Evolutionary conservation across 2,113 vertebrate species (phyloP).

Genomic region (Malaclemys terrapin): DNA sequence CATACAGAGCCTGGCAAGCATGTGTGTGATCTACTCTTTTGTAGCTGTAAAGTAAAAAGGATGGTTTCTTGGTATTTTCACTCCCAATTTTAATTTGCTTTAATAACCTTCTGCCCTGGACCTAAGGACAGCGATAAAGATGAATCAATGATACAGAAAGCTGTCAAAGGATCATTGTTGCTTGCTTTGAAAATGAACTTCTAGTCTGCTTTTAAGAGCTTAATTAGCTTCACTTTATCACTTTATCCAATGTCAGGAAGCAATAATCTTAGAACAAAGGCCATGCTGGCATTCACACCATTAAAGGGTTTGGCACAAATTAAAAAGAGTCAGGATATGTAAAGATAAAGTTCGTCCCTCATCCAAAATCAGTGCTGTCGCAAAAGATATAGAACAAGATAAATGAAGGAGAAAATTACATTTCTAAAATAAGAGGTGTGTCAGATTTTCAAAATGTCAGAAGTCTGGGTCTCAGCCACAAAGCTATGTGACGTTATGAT

Average conservation of each 20-base stretch:
- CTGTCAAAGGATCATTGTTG: constrained; percentile 14
- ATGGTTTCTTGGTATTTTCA: background rate
- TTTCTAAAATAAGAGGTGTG: background rate
- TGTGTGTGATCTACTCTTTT: background rate
- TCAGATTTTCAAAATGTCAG: background rate
- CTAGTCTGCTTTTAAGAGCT: constrained; percentile 11
- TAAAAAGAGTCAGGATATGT: background rate
- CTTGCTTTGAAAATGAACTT: constrained; percentile 1
- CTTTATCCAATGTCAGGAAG: constrained; percentile 10
- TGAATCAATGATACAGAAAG: background rate
- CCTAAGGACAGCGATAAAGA: constrained; percentile 13
- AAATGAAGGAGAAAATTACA: background rate
- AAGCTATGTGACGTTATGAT: background rate
- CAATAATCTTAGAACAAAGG: background rate
- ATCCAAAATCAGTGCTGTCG: background rate
- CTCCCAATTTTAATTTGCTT: constrained; percentile 14
- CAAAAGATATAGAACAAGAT: background rate
- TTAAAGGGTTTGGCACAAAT: background rate
- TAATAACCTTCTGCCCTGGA: constrained; percentile 28
- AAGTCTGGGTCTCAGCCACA: background rate
- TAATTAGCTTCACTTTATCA: constrained; percentile 4
- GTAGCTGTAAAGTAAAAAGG: background rate
- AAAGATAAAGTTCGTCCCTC: background rate
- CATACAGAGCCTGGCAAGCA: background rate
- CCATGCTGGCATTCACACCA: background rate